phyloP scores from a whole-genome alignment of 2,113 vertebrate genomes.

The Pitta sordida region DNA sequence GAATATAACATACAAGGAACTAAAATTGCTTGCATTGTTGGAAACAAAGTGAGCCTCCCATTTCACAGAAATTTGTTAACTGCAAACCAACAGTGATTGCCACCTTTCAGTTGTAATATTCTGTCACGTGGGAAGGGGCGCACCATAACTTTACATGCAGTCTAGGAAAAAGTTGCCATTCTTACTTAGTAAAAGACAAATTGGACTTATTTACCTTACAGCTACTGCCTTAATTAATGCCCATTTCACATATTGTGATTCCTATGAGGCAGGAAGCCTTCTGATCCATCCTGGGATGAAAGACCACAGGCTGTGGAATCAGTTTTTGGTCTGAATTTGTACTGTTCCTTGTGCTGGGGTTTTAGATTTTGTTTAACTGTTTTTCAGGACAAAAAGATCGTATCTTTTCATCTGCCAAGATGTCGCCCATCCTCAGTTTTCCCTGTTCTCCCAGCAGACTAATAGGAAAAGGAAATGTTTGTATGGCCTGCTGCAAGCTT shows the following conservation, averaged over 20 bases:
- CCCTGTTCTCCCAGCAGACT: background rate
- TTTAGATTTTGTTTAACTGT: background rate
- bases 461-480: background rate
- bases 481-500: fast-evolving
- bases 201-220: background rate
- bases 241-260: background rate
- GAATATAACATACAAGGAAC: background rate
- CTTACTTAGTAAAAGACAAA: background rate
- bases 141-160: background rate
- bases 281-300: background rate
- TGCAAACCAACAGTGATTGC: background rate
- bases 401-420: background rate
- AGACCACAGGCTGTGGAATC: background rate
- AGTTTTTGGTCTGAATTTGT: background rate
- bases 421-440: background rate
- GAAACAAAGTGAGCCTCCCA: background rate
- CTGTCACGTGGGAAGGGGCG: background rate
- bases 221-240: background rate
- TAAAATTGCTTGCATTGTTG: background rate
- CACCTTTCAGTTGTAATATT: background rate
- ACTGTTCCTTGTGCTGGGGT: background rate
- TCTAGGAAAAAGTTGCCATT: background rate
- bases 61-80: background rate
- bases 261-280: background rate
- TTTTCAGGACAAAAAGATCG: background rate